Conservation (phyloP, 2,797 vertebrate genomes). For the Centropyge bicolor region DNA sequence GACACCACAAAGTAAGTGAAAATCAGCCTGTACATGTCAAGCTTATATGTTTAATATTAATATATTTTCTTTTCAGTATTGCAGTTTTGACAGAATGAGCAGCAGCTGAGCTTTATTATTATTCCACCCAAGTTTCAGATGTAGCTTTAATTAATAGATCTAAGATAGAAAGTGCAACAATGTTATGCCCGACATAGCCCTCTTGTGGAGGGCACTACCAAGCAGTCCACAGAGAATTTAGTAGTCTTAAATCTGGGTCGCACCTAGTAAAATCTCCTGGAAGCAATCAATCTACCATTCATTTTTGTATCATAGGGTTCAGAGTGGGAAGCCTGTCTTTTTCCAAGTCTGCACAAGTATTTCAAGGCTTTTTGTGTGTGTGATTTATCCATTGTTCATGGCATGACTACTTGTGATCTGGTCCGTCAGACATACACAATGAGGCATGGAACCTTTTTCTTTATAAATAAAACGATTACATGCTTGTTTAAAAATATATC, state of each 20-base stretch:
- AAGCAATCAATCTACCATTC: neutral
- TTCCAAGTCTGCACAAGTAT: neutral
- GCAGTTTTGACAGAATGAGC: neutral
- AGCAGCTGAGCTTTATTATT: neutral
- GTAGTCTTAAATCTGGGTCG: constrained; percentile 4
- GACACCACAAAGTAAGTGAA: too few relatives aligned
- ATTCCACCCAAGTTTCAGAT: neutral
- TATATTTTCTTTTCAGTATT: neutral
- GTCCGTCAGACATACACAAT: neutral
- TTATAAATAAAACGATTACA: neutral
- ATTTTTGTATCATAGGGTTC: neutral
- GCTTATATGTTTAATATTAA: neutral
- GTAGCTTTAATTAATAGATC: neutral
- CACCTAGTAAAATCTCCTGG: constrained; percentile 11
- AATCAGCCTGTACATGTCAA: neutral
- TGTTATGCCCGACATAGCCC: neutral
- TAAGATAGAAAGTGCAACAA: neutral
- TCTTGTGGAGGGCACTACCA: neutral
- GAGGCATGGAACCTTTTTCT: neutral
- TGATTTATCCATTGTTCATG: neutral
- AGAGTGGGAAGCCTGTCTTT: neutral
- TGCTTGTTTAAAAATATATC: neutral
- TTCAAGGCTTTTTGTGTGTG: neutral
- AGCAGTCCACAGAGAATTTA: neutral
- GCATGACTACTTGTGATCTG: neutral